Percentiles rank a stretch among this genome's conserved stretches.
Conservation (phyloP, 2,888 invertebrate species). For the Oligia strigilis region DNA sequence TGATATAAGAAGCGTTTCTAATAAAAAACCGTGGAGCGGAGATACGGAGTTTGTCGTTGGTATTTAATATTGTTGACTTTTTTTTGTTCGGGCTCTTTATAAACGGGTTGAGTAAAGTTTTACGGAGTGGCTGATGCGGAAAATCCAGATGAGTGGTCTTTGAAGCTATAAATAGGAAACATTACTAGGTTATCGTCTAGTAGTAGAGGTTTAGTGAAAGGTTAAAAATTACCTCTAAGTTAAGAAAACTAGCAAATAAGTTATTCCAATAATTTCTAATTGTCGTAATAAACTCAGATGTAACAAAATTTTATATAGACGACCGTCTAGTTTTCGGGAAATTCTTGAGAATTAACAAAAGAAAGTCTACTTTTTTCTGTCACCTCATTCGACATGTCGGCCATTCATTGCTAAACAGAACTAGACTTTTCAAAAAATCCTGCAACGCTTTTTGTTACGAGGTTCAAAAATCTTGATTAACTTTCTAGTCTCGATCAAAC, state of each 20-base stretch:
- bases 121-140: constrained; percentile 51
- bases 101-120: constrained; percentile 55
- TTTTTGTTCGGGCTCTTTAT: constrained; percentile 47
- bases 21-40: constrained; percentile 57
- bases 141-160: constrained; percentile 50
- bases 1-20: constrained; percentile 63
- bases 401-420: constrained; percentile 31
- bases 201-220: neutral
- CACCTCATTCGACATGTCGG: neutral
- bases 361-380: constrained; percentile 1
- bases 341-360: constrained; percentile 12
- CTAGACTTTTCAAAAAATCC: constrained; percentile 9
- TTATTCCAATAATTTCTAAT: constrained; percentile 1
- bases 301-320: constrained; percentile 8
- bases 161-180: constrained; percentile 21
- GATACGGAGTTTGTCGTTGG: constrained; percentile 58
- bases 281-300: neutral
- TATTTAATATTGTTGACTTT: constrained; percentile 64
- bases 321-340: neutral
- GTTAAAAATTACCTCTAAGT: neutral
- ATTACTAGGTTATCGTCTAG: constrained; percentile 9
- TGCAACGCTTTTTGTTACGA: constrained; percentile 22
- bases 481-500: constrained; percentile 48
- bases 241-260: neutral
- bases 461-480: constrained; percentile 54